Base-by-base conservation (phyloP, 53 echinoderm and acorn worm genomes). In the Mesocentrotus franciscanus region DNA sequence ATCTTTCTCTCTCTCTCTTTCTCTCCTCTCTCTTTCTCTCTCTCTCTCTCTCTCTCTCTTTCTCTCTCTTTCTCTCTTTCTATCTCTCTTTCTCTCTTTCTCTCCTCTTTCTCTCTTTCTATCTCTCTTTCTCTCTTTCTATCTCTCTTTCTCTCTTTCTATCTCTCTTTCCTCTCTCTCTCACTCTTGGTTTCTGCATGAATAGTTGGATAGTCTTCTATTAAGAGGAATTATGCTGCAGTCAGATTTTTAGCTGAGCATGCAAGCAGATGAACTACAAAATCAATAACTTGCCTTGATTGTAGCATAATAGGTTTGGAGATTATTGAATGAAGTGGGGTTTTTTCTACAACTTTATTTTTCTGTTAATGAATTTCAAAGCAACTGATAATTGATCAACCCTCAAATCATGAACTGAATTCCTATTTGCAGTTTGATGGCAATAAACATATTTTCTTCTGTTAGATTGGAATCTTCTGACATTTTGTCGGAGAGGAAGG, bases 401-500 rank as follows among this genome's bases (percentile, higher is more conserved):
- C 18, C 34, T 57, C 57, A 87, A n/a, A 57, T 57, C 58, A 57
- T 58, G 18, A 87, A 87, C 9, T 26, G 27, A 87, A 87, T 58
- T 87, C 29, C 81, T 81, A 81, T 81, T 81, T 42, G 71, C 76
- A 32, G 33, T 84, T 36, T 84, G 84, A 84, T 84, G 84, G 84
- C 84, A 84, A 84, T 84, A 84, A 84, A 49, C 27, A 49, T 35
- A 35, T 6, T 84, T 84, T 84, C 27, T 55, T 39, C 17, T 84
- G 42, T 22, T 84, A 18, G 27, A 84, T 84, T 17, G 42, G 27
- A 84, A 84, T 84, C 30, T 26, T 78, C 84, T 55, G 84, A 84
- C 22, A 84, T 84, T 78, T 49, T 84, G 20, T 55, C 55, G 9
- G 42, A 84, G 20, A 42, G 27, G 78, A 13, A 42, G 27, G 78